Conservation (phyloP, 2,888 invertebrate species). For the Ormyrus pomaceus region DNA sequence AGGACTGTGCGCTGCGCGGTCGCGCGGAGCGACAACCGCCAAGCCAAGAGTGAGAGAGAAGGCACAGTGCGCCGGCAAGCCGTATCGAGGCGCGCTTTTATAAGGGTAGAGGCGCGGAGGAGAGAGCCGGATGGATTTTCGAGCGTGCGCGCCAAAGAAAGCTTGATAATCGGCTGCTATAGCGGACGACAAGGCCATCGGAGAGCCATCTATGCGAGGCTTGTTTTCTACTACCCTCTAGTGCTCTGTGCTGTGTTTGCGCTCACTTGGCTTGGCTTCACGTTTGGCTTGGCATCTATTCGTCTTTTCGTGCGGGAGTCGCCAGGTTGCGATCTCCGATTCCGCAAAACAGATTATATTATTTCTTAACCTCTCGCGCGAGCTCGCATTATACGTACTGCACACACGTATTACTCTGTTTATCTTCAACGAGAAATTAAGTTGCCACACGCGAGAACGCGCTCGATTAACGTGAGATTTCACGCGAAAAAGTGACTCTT, state of each 20-base stretch:
- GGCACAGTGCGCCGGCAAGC: conserved; percentile 13
- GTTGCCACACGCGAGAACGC: conserved; percentile 26
- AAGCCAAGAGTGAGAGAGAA: no score
- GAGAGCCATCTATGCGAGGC: conserved; percentile 33
- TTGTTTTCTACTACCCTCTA: neutral
- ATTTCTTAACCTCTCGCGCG: neutral
- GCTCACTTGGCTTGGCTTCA: neutral
- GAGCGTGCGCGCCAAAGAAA: conserved; percentile 45
- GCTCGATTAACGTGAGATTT: conserved; percentile 41
- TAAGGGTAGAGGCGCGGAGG: neutral
- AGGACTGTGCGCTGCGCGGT: neutral
- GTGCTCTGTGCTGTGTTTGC: neutral
- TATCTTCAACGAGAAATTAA: conserved; percentile 38
- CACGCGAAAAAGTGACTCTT: conserved; percentile 19
- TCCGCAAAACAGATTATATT: conserved; percentile 11
- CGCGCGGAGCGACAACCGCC: neutral
- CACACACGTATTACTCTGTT: neutral
- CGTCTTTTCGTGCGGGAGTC: no score
- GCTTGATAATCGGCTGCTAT: conserved; percentile 33
- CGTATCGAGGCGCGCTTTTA: conserved; percentile 24
- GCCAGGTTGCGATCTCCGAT: neutral
- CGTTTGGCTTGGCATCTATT: no score
- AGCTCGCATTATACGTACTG: neutral
- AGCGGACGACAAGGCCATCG: conserved; percentile 31
- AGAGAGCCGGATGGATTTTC: conserved; percentile 8